Evolutionary conservation across 2,888 invertebrate genomes (phyloP).

Genomic region (Rutpela maculata): DNA sequence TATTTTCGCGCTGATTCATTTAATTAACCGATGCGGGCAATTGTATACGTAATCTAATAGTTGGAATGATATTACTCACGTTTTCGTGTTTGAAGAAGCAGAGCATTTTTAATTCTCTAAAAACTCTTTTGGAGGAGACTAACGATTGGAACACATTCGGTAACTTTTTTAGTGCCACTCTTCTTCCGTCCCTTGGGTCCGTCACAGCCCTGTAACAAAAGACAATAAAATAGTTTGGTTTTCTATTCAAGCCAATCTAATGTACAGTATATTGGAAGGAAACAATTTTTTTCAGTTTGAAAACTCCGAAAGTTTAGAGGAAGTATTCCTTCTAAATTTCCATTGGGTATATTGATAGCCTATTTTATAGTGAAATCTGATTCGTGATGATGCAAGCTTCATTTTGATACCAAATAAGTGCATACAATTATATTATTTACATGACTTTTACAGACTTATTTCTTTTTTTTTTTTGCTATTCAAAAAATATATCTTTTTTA

Average conservation of each 20-base stretch:
- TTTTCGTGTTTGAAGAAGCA: conserved; percentile 99
- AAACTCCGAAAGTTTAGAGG: too few relatives aligned
- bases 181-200: conserved; percentile 97
- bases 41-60: neutral
- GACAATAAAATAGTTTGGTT: conserved; percentile 51
- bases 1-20: conserved; percentile 24
- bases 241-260: neutral
- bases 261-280: neutral
- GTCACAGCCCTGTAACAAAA: conserved; percentile 95
- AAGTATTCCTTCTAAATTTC: too few relatives aligned
- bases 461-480: too few relatives aligned
- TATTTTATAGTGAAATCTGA: too few relatives aligned
- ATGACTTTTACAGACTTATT: too few relatives aligned
- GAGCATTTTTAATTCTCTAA: conserved; percentile 99
- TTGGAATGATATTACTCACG: conserved; percentile 82
- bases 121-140: conserved; percentile 98
- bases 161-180: conserved; percentile 99
- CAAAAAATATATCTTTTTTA: too few relatives aligned
- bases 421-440: too few relatives aligned
- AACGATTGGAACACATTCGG: conserved; percentile 99
- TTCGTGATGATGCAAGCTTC: too few relatives aligned
- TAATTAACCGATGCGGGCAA: conserved; percentile 9
- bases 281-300: too few relatives aligned
- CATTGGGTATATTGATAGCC: too few relatives aligned
- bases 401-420: too few relatives aligned